Percentiles rank a stretch among this genome's conserved stretches.
Evolutionary conservation across 2,888 invertebrate species (phyloP).

Genomic region (Pterostichus madidus): DNA sequence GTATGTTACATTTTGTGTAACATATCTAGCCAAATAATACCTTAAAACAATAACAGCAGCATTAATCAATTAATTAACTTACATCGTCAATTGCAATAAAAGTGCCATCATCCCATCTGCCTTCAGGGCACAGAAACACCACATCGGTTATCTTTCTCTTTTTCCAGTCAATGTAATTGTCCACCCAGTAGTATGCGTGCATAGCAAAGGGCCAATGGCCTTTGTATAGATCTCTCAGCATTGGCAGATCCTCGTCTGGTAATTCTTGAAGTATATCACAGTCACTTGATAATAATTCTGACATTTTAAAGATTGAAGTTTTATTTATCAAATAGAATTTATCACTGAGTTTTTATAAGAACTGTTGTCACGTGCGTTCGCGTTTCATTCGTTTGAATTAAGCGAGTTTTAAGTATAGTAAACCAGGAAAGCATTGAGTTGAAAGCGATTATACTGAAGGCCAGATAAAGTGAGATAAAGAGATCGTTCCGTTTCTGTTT

Average conservation of each 20-base stretch:
- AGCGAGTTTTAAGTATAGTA: too few species aligned
- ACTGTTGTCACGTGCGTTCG: too few species aligned
- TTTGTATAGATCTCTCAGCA: constrained; percentile 72
- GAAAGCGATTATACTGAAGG: too few species aligned
- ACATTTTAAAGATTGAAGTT: background rate
- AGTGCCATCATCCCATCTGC: constrained; percentile 75
- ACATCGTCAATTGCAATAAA: constrained; percentile 71
- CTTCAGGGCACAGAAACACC: constrained; percentile 77
- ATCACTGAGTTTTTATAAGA: too few species aligned
- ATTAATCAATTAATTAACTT: constrained; percentile 55
- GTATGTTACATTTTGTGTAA: too few species aligned
- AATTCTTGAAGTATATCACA: constrained; percentile 71
- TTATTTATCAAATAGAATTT: too few species aligned
- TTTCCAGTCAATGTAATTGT: constrained; percentile 75
- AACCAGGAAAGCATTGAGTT: too few species aligned
- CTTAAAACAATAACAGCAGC: background rate
- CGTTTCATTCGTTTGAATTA: too few species aligned
- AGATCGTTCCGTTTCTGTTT: too few species aligned
- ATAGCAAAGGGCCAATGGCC: constrained; percentile 74
- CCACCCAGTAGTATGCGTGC: constrained; percentile 75
- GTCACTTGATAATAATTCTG: background rate
- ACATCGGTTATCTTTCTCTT: constrained; percentile 72
- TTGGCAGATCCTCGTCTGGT: constrained; percentile 71
- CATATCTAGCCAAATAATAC: too few species aligned
- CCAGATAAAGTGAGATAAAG: too few species aligned